Conservation (phyloP, 2,888 invertebrate species). For the Vanessa cardui region DNA sequence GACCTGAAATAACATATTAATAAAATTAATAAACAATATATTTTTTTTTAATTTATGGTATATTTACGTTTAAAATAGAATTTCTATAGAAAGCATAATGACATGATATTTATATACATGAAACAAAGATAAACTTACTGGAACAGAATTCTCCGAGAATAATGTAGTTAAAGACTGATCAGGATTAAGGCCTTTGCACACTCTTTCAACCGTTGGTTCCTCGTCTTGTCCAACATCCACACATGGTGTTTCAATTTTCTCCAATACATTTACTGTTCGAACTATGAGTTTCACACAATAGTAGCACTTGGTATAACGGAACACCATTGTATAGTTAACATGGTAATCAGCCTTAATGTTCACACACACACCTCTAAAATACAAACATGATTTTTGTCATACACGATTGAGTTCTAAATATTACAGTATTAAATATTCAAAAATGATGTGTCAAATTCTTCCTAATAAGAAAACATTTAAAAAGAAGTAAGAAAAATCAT, state of each 20-base stretch:
- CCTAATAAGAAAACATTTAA: too few species aligned
- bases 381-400: not conserved
- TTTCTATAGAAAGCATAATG: too few species aligned
- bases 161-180: constrained; percentile 92
- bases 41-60: too few species aligned
- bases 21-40: too few species aligned
- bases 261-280: constrained; percentile 93
- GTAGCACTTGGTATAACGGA: constrained; percentile 87
- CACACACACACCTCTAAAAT: constrained; percentile 86
- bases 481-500: too few species aligned
- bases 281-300: constrained; percentile 93
- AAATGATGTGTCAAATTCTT: too few species aligned
- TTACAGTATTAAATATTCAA: too few species aligned
- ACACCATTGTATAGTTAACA: constrained; percentile 93
- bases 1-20: constrained; percentile 66
- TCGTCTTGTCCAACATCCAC: constrained; percentile 85
- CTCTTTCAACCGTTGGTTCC: constrained; percentile 88
- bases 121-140: constrained; percentile 70
- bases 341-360: constrained; percentile 88
- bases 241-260: constrained; percentile 94
- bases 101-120: not conserved
- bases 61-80: not conserved
- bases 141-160: constrained; percentile 94
- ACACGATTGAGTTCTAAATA: too few species aligned
- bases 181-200: constrained; percentile 88